Percentiles rank a stretch among this genome's conserved stretches.
Conservation (phyloP, 2,888 invertebrate species). For the Rhagium mordax region DNA sequence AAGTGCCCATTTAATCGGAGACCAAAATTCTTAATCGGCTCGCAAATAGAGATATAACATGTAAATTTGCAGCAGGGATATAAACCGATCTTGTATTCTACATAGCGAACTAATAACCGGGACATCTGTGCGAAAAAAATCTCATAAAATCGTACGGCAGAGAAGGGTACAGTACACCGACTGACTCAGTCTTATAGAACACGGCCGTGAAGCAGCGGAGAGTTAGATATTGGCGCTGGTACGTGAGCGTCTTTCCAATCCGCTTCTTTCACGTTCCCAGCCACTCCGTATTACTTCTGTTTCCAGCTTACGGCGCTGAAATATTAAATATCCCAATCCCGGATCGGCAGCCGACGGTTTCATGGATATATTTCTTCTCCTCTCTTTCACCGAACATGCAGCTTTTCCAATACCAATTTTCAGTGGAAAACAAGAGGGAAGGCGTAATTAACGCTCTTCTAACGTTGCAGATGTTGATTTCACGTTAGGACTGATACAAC, state of each 20-base stretch:
- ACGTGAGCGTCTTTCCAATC: conserved; percentile 68
- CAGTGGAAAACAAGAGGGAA: not conserved
- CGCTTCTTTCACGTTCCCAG: conserved; percentile 62
- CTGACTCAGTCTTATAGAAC: conserved; percentile 62
- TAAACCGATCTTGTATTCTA: conserved; percentile 63
- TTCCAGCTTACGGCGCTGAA: conserved; percentile 66
- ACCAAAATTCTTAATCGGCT: too few species aligned
- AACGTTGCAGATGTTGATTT: too few species aligned
- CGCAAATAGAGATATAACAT: not conserved
- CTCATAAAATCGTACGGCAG: conserved; percentile 61
- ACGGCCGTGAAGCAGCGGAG: conserved; percentile 50
- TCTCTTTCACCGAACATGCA: not conserved
- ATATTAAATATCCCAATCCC: conserved; percentile 64
- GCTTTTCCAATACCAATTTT: not conserved
- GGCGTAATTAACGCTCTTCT: not conserved
- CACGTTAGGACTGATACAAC: too few species aligned
- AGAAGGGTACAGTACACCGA: conserved; percentile 49
- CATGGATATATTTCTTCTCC: not conserved
- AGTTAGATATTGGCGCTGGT: conserved; percentile 52
- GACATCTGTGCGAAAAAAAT: conserved; percentile 65
- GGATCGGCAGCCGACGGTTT: not conserved
- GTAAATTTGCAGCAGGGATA: conserved; percentile 14
- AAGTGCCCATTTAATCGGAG: too few species aligned
- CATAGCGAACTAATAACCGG: conserved; percentile 65
- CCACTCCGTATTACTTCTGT: conserved; percentile 67